Base-by-base conservation (phyloP, 1,140 invertebrate genomes). In the Calliopsis andreniformis region DNA sequence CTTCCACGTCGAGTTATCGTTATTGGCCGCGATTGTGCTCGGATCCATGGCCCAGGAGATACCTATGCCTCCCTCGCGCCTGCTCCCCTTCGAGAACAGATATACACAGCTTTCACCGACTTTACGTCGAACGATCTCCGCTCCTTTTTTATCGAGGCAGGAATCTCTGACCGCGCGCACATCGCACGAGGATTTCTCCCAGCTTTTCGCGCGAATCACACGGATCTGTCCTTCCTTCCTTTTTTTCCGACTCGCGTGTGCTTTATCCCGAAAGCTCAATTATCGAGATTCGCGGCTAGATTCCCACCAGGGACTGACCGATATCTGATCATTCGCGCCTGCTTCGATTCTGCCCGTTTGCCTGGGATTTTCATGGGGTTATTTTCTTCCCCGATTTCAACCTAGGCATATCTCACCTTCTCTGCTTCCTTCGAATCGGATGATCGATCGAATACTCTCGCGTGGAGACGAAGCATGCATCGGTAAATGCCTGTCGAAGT, bases 1-100 rank as follows among this genome's bases (percentile, higher is more conserved):
- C 67, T 59, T 72, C 76, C 56, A 51, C 53, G 32, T 66, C 75
- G 75, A 78, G 59, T 81, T 82, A 84, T 84, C 80, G 51, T 64
- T 66, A 70, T 66, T 73, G 55, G 30, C 51, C 55, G 45, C 70
- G 78, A 61, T 55, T 64, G 53, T 58, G 43, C 62, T 56, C 58
- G 51, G 55, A 69, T 78, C 55, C 49, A 42, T 42, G 42, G 23
- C 35, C 58, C 23, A 25, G 25, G 14, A 35, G 64, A 23, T 49
- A 42, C 64, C 8, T 23, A 5, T 20, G 2, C 3, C 55, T 49
- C 53, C 69, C 47, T 18, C 25, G 43, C 5, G 3, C 3, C 53
- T 43, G 28, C 43, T 12, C 1, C 20, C 30, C 25, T 42, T 20
- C 35, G 39, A 6, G 59, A 45, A 62, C 35, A 20, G 35, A 68